These are phyloP conservation scores for Thaleichthys pacificus DNA, from an alignment of 2,797 vertebrate species.

Conservation along the genomic window DNA sequence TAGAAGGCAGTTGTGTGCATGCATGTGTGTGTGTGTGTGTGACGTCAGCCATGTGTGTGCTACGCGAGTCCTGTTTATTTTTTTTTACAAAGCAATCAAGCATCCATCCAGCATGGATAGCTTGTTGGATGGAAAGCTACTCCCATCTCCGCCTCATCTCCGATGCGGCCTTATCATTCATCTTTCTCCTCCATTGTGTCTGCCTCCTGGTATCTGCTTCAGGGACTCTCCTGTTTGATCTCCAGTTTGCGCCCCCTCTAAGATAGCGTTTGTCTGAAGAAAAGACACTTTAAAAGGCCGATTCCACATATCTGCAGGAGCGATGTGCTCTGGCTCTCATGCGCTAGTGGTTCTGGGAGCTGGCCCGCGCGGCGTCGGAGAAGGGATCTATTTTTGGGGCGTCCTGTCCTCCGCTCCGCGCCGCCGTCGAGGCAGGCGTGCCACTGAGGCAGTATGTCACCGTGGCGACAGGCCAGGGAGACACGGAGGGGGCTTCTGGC, in stretches of 20 bases:
- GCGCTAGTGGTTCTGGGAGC: neutral
- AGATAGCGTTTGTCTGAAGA: neutral
- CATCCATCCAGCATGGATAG: no score
- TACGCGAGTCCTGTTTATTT: no score
- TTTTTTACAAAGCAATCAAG: no score
- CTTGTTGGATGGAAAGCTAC: no score
- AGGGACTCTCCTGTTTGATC: constrained; percentile 25
- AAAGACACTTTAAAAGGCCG: neutral
- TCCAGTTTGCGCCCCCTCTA: constrained; percentile 9
- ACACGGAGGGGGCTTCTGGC: neutral
- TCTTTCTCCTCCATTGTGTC: no score
- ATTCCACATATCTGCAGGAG: neutral
- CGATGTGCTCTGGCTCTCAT: no score
- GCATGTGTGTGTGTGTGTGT: neutral
- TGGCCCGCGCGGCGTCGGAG: neutral
- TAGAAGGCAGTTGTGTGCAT: neutral
- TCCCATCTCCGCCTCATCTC: no score
- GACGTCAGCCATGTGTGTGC: no score
- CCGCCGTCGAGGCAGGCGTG: neutral
- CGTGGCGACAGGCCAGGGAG: neutral
- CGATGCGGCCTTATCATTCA: no score
- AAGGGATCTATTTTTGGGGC: constrained; percentile 2
- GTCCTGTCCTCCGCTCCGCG: neutral
- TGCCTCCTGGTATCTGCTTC: constrained; percentile 13
- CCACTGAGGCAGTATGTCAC: neutral